Conservation (phyloP, 2,888 invertebrate genomes). For the Lissonota sp. region DNA sequence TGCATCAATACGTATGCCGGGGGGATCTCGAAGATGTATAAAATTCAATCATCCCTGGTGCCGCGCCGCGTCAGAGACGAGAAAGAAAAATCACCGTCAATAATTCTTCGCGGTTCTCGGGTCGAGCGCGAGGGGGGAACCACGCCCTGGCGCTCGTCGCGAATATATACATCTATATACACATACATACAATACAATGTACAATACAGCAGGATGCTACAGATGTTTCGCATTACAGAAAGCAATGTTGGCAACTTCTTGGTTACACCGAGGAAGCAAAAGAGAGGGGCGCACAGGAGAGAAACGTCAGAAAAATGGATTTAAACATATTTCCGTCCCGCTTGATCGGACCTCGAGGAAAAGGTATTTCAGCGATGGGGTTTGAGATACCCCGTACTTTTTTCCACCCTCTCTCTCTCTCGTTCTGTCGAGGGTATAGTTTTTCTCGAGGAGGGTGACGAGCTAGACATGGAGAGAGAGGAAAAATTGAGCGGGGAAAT, state of each 20-base stretch:
- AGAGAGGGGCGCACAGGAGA: neutral
- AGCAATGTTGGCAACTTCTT: conserved; percentile 4
- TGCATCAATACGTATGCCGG: too few species aligned
- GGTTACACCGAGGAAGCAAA: neutral
- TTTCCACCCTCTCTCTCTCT: neutral
- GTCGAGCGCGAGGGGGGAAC: conserved; percentile 1
- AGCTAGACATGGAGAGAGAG: neutral
- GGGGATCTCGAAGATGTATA: neutral
- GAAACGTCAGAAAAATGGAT: conserved; percentile 26
- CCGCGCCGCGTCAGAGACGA: neutral
- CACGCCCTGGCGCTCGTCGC: conserved; percentile 45
- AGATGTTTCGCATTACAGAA: conserved; percentile 51
- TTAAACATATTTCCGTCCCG: conserved; percentile 31
- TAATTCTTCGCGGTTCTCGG: conserved; percentile 39
- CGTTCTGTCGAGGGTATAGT: too few species aligned
- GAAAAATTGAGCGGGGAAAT: conserved; percentile 2
- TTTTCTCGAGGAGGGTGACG: neutral
- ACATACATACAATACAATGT: neutral
- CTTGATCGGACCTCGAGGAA: conserved; percentile 38
- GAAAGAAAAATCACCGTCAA: conserved; percentile 37
- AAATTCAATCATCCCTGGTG: neutral
- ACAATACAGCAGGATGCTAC: conserved; percentile 27
- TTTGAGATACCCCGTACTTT: conserved; percentile 6
- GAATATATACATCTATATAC: conserved; percentile 4
- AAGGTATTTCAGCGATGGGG: conserved; percentile 26